Conservation (phyloP, 1,140 invertebrate genomes). For the Episyrphus balteatus region DNA sequence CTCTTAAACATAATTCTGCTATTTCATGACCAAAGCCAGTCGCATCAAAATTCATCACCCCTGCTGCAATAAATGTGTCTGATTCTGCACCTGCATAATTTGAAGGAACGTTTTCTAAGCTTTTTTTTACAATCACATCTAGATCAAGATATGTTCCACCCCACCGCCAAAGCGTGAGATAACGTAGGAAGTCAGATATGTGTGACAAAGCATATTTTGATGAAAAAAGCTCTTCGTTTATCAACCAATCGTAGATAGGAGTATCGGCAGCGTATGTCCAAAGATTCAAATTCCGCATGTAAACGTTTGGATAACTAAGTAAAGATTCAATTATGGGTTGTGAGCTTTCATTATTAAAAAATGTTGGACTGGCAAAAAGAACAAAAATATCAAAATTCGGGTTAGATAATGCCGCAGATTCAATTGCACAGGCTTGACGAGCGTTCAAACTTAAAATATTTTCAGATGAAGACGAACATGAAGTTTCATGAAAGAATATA, state of each 20-base stretch:
- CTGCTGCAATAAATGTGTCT: constrained; percentile 46
- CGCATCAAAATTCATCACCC: constrained; percentile 50
- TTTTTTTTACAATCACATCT: constrained; percentile 58
- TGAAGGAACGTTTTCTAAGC: constrained; percentile 42
- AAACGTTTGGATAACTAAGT: constrained; percentile 45
- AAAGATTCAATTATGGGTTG: constrained; percentile 34
- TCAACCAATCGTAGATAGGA: constrained; percentile 49
- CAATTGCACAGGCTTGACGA: constrained; percentile 54
- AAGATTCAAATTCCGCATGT: constrained; percentile 44
- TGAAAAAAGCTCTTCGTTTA: constrained; percentile 42
- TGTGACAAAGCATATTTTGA: constrained; percentile 45
- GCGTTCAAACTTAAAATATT: constrained; percentile 36
- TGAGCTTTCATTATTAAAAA: constrained; percentile 25
- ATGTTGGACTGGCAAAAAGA: constrained; percentile 41
- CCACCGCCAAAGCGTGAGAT: constrained; percentile 60
- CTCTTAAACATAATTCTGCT: constrained; percentile 45
- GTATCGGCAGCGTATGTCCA: constrained; percentile 46
- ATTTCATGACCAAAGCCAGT: constrained; percentile 44
- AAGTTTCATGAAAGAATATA: constrained; percentile 51
- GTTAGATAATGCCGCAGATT: constrained; percentile 52
- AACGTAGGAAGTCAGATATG: constrained; percentile 57
- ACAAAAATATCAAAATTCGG: constrained; percentile 45
- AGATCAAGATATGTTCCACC: constrained; percentile 69
- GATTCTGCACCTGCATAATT: constrained; percentile 58
- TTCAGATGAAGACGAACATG: constrained; percentile 33